Evolutionary conservation across 2,113 vertebrate genomes (phyloP).

Genomic region (Egretta garzetta): DNA sequence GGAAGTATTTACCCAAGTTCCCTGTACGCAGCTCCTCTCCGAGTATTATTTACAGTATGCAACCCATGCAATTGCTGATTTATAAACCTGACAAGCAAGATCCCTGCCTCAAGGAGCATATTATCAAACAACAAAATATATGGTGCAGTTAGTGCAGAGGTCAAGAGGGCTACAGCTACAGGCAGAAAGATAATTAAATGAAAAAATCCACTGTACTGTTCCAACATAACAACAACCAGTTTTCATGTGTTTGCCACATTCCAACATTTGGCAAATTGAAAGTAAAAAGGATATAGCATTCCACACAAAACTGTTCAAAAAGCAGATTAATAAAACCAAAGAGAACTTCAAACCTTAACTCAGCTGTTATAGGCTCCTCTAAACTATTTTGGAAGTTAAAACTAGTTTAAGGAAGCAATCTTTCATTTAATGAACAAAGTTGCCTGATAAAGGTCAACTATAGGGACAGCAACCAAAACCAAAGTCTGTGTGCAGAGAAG

Average conservation of each 20-base stretch:
- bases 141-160: neutral
- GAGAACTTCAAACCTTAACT: neutral
- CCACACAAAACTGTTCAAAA: neutral
- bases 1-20: neutral
- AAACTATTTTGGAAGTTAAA: neutral
- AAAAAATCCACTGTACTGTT: neutral
- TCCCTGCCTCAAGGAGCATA: constrained; percentile 5
- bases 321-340: neutral
- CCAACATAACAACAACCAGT: neutral
- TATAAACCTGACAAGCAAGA: constrained; percentile 18
- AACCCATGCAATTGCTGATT: neutral
- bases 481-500: neutral
- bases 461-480: neutral
- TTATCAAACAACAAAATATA: neutral
- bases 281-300: neutral
- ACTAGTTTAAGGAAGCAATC: neutral
- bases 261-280: neutral
- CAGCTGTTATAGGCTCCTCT: neutral
- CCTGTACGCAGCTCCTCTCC: neutral
- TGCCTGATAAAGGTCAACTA: neutral
- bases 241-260: neutral
- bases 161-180: neutral
- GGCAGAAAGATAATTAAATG: neutral
- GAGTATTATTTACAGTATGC: neutral
- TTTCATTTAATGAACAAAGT: neutral